Percentiles rank a stretch among this genome's conserved stretches.
phyloP scores from a whole-genome alignment of 1,140 invertebrate species.

The Bacillus rossius region DNA sequence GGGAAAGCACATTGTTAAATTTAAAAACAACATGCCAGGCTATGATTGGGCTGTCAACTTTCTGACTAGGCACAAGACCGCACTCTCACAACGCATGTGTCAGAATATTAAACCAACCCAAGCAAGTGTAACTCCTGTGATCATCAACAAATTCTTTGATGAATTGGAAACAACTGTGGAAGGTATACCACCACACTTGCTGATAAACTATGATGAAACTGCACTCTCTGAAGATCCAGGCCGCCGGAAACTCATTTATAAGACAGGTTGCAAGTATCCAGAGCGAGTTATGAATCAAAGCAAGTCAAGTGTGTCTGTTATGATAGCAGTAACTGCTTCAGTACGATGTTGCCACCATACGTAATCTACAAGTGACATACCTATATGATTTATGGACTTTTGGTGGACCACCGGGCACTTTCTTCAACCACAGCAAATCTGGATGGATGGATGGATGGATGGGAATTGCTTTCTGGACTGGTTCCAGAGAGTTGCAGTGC shows the following conservation, averaged over 20 bases:
- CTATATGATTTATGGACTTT: slow-evolving; percentile 24
- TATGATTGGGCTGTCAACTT: too few relatives aligned
- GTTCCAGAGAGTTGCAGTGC: slow-evolving; percentile 29
- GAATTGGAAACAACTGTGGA: too few relatives aligned
- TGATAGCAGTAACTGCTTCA: slow-evolving; percentile 34
- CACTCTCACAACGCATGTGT: too few relatives aligned
- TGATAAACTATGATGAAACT: slow-evolving; percentile 43
- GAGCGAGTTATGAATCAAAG: slow-evolving; percentile 33
- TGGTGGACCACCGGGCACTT: slow-evolving; percentile 17
- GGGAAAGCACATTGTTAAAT: too few relatives aligned
- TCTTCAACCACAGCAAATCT: slow-evolving; percentile 22
- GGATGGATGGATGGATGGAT: slow-evolving; percentile 33
- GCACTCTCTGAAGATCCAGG: slow-evolving; percentile 40
- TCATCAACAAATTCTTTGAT: too few relatives aligned
- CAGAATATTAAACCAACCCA: too few relatives aligned
- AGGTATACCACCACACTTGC: slow-evolving; percentile 13
- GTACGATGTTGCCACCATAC: slow-evolving; percentile 21
- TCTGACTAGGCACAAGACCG: too few relatives aligned
- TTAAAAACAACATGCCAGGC: too few relatives aligned
- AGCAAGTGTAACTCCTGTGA: too few relatives aligned
- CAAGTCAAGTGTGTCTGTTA: slow-evolving; percentile 35
- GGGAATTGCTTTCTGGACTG: slow-evolving; percentile 37
- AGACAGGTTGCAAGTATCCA: slow-evolving; percentile 33
- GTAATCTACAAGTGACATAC: slow-evolving; percentile 24
- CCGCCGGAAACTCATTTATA: slow-evolving; percentile 26